Conservation (phyloP, 2,113 vertebrate genomes). For the Vulpes vulpes region DNA sequence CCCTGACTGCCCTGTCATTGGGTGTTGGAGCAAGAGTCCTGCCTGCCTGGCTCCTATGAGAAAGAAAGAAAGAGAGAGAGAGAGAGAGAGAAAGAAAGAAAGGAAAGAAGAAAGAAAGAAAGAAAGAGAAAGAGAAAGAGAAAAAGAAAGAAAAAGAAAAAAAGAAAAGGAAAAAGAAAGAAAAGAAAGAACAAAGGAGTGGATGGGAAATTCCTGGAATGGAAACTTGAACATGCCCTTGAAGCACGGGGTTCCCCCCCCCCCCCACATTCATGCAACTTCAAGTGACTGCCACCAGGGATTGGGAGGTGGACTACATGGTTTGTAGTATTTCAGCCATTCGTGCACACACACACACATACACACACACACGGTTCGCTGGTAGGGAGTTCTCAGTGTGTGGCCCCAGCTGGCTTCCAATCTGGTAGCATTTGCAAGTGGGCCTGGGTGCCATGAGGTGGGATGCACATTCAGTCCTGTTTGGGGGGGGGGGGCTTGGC, state of each 20-base stretch:
- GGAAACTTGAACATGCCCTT: not conserved
- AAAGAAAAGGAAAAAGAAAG: not conserved
- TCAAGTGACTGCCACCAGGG: not conserved
- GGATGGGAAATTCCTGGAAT: conserved; percentile 1
- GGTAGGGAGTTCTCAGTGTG: not conserved
- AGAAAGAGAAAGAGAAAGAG: no score
- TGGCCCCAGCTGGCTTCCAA: not conserved
- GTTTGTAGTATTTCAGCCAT: not conserved
- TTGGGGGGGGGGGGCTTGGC: not conserved
- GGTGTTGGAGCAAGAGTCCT: not conserved
- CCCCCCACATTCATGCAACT: fast-evolving
- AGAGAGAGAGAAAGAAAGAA: no score
- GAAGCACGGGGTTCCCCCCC: fast-evolving
- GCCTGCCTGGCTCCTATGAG: not conserved
- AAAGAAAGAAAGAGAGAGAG: not conserved
- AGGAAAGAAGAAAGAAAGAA: not conserved
- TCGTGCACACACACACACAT: no score
- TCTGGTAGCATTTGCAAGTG: fast-evolving
- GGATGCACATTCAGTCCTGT: fast-evolving
- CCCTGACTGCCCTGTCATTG: conserved; percentile 22
- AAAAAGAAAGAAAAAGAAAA: conserved; percentile 33
- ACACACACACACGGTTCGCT: not conserved
- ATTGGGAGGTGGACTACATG: not conserved
- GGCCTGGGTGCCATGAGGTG: not conserved
- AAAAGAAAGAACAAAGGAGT: conserved; percentile 53